A percentile compares a stretch with the other conserved stretches of the same genome.
These are phyloP conservation scores for Cecidostiba fungosa DNA, from an alignment of 2,888 invertebrate genomes.

Conservation along the genomic window DNA sequence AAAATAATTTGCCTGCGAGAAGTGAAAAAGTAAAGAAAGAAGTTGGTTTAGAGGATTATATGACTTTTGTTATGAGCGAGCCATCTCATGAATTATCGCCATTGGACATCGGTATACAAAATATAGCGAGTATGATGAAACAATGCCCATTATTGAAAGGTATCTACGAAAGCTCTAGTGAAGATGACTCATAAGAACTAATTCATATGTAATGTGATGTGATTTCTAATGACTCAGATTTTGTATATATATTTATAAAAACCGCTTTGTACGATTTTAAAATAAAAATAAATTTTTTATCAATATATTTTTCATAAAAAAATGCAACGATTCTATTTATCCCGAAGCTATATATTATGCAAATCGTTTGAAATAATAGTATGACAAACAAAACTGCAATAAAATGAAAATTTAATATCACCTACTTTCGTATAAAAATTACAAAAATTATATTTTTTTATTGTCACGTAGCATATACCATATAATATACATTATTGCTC, in stretches of 20 bases:
- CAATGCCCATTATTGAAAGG: conserved; percentile 64
- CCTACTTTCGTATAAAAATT: conserved; percentile 45
- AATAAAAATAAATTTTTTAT: neutral
- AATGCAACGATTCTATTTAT: neutral
- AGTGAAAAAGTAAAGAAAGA: conserved; percentile 67
- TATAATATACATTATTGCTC: conserved; percentile 31
- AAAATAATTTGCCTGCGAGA: conserved; percentile 64
- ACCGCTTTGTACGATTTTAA: conserved; percentile 5
- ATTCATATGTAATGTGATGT: neutral
- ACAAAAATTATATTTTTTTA: conserved; percentile 29
- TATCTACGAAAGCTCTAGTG: conserved; percentile 18
- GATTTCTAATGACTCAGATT: neutral
- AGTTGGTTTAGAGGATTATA: conserved; percentile 47
- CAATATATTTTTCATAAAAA: neutral
- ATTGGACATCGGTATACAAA: conserved; percentile 67
- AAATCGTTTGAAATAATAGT: neutral
- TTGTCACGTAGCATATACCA: conserved; percentile 3
- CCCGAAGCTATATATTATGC: neutral
- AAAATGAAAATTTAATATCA: conserved; percentile 17
- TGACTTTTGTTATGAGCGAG: neutral
- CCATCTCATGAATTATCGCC: conserved; percentile 46
- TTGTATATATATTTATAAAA: conserved; percentile 19
- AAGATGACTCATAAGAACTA: neutral
- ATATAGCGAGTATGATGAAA: conserved; percentile 67
- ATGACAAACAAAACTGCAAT: neutral